Percentiles rank a stretch among this genome's conserved stretches.
phyloP scores from a whole-genome alignment of 2,113 vertebrate species.

The Ancistrus triradiatus region DNA sequence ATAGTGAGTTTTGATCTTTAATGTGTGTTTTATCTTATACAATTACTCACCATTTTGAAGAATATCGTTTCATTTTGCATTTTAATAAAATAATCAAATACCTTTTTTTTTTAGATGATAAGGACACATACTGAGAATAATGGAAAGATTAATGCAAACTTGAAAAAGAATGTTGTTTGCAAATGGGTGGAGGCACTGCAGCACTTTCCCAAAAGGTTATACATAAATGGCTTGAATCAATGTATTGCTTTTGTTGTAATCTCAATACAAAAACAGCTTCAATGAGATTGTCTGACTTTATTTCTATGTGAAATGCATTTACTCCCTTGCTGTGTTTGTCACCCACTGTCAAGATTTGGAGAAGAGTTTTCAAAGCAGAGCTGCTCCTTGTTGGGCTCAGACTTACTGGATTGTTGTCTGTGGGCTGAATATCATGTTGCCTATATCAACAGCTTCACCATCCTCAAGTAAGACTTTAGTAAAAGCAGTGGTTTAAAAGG shows the following conservation, averaged over 20 bases:
- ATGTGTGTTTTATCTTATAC: too few species aligned
- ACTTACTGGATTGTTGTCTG: conserved; percentile 38
- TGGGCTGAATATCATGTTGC: conserved; percentile 58
- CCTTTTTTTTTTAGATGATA: conserved; percentile 24
- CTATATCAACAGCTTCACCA: conserved; percentile 67
- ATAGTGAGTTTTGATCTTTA: neutral
- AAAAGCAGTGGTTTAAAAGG: too few species aligned
- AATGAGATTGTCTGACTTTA: too few species aligned
- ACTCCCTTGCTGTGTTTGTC: neutral
- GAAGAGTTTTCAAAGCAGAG: conserved; percentile 38
- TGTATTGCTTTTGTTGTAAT: too few species aligned
- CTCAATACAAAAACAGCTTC: too few species aligned
- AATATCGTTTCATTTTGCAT: too few species aligned
- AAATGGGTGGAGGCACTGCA: conserved; percentile 33
- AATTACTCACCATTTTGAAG: too few species aligned
- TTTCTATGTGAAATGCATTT: neutral
- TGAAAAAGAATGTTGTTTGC: conserved; percentile 14
- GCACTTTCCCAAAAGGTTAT: conserved; percentile 40
- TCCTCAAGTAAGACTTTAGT: conserved; percentile 60
- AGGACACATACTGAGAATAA: neutral
- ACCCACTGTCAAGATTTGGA: conserved; percentile 56
- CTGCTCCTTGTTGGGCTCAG: conserved; percentile 13
- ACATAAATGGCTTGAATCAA: too few species aligned
- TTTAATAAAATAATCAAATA: too few species aligned
- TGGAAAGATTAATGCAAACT: conserved; percentile 23